Conservation (phyloP, 1,140 invertebrate genomes). For the Berghia stephanieae region DNA sequence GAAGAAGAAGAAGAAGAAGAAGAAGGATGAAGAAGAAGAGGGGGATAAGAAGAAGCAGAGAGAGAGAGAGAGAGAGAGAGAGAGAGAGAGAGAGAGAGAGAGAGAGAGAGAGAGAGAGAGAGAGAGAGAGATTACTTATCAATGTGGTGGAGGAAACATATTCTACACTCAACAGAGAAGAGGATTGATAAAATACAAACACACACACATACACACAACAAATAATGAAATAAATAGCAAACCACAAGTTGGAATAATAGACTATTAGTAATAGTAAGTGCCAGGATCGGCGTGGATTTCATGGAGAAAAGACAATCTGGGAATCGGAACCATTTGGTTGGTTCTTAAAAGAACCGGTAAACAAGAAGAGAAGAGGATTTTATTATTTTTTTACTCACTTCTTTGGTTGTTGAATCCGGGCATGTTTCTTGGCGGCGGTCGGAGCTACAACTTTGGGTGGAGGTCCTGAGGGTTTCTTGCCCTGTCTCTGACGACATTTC, state of each 20-base stretch:
- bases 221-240: not conserved
- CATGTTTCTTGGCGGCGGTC: too few species aligned
- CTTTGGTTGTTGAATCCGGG: too few species aligned
- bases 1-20: not conserved
- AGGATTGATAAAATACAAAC: not conserved
- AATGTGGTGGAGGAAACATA: not conserved
- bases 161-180: conserved; percentile 1
- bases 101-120: conserved; percentile 14
- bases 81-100: conserved; percentile 20
- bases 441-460: too few species aligned
- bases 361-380: too few species aligned
- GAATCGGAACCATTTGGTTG: too few species aligned
- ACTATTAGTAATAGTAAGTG: too few species aligned
- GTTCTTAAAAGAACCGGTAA: too few species aligned
- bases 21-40: not conserved
- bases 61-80: conserved; percentile 1
- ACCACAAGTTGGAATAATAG: not conserved
- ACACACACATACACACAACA: conserved; percentile 4
- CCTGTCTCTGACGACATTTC: too few species aligned
- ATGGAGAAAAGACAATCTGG: too few species aligned
- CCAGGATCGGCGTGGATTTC: too few species aligned
- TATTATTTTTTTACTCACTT: too few species aligned
- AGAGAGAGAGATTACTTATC: not conserved
- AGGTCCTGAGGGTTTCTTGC: too few species aligned
- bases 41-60: not conserved